Evolutionary conservation across 2,113 vertebrate genomes (phyloP).

Genomic region (Semicossyphus pulcher): DNA sequence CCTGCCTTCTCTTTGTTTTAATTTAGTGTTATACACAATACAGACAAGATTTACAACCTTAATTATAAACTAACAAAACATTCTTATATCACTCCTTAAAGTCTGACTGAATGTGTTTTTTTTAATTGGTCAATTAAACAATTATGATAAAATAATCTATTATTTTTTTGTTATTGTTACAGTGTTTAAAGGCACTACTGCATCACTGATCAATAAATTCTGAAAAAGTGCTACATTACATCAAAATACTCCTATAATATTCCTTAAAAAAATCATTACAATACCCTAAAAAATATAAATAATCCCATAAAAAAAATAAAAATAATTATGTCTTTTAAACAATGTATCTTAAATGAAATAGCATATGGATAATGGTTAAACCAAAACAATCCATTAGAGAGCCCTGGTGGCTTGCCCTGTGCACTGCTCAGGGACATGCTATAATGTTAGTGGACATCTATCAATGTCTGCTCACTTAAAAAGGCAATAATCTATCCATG

Average conservation of each 20-base stretch:
- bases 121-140: not conserved
- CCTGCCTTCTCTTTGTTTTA: not conserved
- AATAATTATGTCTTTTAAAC: too few species aligned
- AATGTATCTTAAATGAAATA: too few species aligned
- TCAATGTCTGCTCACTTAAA: conserved; percentile 54
- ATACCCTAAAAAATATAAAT: too few species aligned
- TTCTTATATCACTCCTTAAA: not conserved
- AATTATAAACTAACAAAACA: not conserved
- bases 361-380: not conserved
- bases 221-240: too few species aligned
- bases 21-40: too few species aligned
- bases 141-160: too few species aligned
- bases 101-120: too few species aligned
- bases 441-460: conserved; percentile 37
- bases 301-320: too few species aligned
- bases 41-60: not conserved
- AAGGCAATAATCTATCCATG: conserved; percentile 32
- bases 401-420: not conserved
- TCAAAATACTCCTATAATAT: too few species aligned
- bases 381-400: conserved; percentile 8
- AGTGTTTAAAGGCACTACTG: not conserved
- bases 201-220: too few species aligned
- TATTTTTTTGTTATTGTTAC: not conserved
- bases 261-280: too few species aligned
- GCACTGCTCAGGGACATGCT: conserved; percentile 32